Evolutionary conservation across 2,888 invertebrate species (phyloP), one percentile per base, ranked within the genome.

Genomic region (Xiphydria camelus): DNA sequence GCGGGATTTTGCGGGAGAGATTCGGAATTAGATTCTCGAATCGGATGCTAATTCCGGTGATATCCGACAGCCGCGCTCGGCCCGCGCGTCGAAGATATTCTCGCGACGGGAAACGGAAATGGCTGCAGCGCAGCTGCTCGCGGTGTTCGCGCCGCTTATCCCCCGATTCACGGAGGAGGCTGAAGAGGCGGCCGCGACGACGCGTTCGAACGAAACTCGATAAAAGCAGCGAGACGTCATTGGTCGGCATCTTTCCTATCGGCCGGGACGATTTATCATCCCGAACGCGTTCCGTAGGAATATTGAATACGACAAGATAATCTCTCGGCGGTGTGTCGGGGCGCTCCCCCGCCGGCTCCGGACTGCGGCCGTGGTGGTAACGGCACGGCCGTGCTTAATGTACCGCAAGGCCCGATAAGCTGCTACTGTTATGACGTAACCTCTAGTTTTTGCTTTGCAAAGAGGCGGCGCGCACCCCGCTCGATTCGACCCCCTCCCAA

Each of bases 241-340:
- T 23, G 40, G 49, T 48, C 47, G 55, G 55, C 62, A 55, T 67
- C 63, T 65, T 64, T 62, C 53, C 60, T 67, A 68, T 69, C 69
- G 58, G 56, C 53, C 47, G 51, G 52, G 55, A 57, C 73, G 73
- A 75, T 75, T 75, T 75, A 75, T 75, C 75, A 75, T 74, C 66
- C 61, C n/a, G n/a, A 49, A 60, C 54, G 57, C 68, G 66, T 73
- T 74, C 67, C 70, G 73, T 68, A 70, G 69, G 74, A 75, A 75
- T 75, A 75, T 75, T 75, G 75, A 75, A 75, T 75, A 73, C 75
- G 75, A 75, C 75, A 75, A 75, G 75, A 75, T 75, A 75, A 75
- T 75, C 75, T 75, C 68, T 67, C 63, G 53, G 52, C 50, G 56
- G 53, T 54, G 59, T 49, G 12, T 29, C 6, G 22, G 33, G 9